These are phyloP conservation scores for Nebria brevicollis DNA, from an alignment of 2,888 invertebrate species.

Conservation along the genomic window DNA sequence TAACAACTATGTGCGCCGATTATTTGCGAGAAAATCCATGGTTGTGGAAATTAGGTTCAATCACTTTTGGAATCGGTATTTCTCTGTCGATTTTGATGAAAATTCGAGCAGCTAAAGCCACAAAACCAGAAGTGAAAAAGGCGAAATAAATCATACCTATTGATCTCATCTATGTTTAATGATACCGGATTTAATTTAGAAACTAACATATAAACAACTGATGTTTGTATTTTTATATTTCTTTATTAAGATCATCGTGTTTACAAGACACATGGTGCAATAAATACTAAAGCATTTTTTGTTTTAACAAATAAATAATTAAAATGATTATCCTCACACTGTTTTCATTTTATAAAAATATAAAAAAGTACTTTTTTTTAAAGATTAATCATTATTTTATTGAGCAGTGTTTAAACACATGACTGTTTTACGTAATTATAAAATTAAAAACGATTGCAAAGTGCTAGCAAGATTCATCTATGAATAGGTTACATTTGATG, in stretches of 20 bases:
- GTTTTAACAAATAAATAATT: constrained; percentile 13
- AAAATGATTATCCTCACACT: background rate
- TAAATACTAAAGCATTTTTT: constrained; percentile 38
- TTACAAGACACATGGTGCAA: constrained; percentile 39
- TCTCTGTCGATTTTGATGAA: constrained; percentile 59
- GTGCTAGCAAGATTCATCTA: too few species aligned
- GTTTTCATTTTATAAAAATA: background rate
- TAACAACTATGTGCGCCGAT: constrained; percentile 67
- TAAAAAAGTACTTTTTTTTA: background rate
- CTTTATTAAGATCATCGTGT: constrained; percentile 31
- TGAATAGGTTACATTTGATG: too few species aligned
- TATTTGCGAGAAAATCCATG: constrained; percentile 68
- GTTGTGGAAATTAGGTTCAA: constrained; percentile 66
- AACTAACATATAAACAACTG: constrained; percentile 43
- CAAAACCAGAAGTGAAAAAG: constrained; percentile 51
- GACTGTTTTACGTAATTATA: constrained; percentile 16
- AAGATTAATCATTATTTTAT: background rate
- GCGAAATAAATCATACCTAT: constrained; percentile 22
- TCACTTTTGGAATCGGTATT: constrained; percentile 62
- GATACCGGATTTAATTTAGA: constrained; percentile 9
- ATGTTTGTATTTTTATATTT: constrained; percentile 41
- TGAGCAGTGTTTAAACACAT: constrained; percentile 5
- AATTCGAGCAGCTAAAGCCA: constrained; percentile 49
- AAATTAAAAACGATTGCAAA: background rate
- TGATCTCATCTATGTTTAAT: constrained; percentile 22